phyloP scores from a whole-genome alignment of 1,140 invertebrate species.

The Anastatus disparis region DNA sequence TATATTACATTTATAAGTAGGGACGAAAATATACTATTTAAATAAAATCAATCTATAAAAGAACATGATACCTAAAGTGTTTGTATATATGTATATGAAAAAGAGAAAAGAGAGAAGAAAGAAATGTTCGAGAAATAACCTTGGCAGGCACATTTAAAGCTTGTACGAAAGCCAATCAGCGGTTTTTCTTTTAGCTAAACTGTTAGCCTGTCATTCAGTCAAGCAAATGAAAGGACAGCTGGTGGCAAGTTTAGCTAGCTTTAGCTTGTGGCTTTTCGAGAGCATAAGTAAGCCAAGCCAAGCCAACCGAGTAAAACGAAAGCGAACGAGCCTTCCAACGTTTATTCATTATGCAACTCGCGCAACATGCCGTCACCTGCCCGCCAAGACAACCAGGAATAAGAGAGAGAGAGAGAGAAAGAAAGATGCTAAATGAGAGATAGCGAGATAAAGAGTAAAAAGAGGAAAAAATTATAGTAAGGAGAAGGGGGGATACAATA shows the following conservation, averaged over 20 bases:
- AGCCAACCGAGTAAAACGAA: too few relatives aligned
- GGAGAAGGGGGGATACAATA: not conserved
- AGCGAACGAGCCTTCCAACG: too few relatives aligned
- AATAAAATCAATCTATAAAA: too few relatives aligned
- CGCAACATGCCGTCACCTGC: conserved; percentile 63
- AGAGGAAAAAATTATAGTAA: not conserved
- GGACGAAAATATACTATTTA: conserved; percentile 33
- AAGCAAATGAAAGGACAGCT: conserved; percentile 60
- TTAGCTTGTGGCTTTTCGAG: conserved; percentile 62
- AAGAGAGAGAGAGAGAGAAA: not conserved
- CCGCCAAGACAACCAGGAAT: conserved; percentile 38
- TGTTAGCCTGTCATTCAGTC: conserved; percentile 63
- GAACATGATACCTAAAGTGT: too few relatives aligned
- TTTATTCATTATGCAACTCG: conserved; percentile 65
- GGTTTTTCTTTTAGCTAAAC: conserved; percentile 63
- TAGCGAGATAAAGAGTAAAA: not conserved
- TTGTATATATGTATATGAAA: conserved; percentile 29
- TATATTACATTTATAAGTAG: not conserved
- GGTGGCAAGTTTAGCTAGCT: too few relatives aligned
- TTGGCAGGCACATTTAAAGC: conserved; percentile 49
- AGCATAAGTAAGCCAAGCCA: too few relatives aligned
- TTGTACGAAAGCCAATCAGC: conserved; percentile 59
- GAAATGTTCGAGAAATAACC: conserved; percentile 14
- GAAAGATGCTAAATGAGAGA: not conserved
- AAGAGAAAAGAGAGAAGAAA: conserved; percentile 29